Base-by-base conservation (phyloP, 2,113 vertebrate species). In the Neotragus pygmaeus region DNA sequence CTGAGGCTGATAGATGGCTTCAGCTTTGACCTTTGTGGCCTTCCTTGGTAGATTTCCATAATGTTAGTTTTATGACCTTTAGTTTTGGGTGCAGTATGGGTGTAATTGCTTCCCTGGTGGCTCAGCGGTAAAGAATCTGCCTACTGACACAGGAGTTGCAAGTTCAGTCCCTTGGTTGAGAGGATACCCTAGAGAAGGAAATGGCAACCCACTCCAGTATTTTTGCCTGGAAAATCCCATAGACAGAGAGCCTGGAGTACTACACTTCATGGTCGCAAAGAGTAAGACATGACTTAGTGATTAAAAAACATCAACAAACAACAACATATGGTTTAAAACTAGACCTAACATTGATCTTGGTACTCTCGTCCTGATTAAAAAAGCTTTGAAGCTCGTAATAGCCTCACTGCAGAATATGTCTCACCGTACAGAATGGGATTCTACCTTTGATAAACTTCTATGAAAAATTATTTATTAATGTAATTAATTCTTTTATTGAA, bases 41-140 rank as follows among this genome's bases (percentile, higher is more conserved):
- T 75, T 75, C 39, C 13, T 43, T 75, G 70, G 39, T 7, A 58
- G 45, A 11, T 66, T 89, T 55, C 7, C 12, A 91, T 88, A 77
- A 8, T 73, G 78, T 89, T 94, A 95, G 77, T 97, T 97, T 87
- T 93, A 28, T 77, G 92, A 62, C 47, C 86, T 81, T 89, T 95
- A 96, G 94, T 96, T 95, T 88, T 89, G 95, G 83, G 73, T 58
- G 30, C 0, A 11, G 33, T 62, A 86, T 51, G 82, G 75, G 15
- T 92, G 33, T 11, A 51, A 39, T 27, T 75, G 39, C 12, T 75
- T 75, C 6, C 23, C 6, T 43, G 11, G 12, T 75, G 70, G 39
- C 39, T 75, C 23, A 75, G 70, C 1, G 1, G 23, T 75, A 27
- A 75, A 75, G 23, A 43, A 75, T 15, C 39, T 43, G 39, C 36